phyloP scores from a whole-genome alignment of 2,797 vertebrate genomes.

The Galago senegalensis region DNA sequence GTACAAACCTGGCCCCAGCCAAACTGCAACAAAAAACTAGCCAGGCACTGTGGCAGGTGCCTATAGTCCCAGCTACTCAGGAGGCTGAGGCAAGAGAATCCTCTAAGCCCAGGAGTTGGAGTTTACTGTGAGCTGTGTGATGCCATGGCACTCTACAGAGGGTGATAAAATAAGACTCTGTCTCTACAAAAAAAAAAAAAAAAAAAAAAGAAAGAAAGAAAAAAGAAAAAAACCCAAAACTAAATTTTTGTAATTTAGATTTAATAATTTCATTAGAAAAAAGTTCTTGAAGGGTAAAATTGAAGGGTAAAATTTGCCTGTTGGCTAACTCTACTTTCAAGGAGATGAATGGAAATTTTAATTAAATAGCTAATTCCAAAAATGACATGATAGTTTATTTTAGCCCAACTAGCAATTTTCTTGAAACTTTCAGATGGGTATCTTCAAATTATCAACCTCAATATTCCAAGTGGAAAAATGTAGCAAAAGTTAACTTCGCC shows the following conservation, averaged over 20 bases:
- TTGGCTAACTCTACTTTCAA: conserved; percentile 51
- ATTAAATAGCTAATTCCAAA: conserved; percentile 82
- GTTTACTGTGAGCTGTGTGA: no score
- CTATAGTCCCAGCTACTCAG: no score
- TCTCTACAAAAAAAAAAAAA: no score
- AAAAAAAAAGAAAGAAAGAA: no score
- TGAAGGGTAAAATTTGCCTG: conserved; percentile 68
- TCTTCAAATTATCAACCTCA: conserved; percentile 70
- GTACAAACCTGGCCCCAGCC: no score
- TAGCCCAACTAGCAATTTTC: conserved; percentile 72
- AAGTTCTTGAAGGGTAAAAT: conserved; percentile 69
- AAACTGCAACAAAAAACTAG: no score
- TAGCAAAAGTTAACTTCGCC: conserved; percentile 49
- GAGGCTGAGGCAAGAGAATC: no score
- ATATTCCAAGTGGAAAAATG: conserved; percentile 68
- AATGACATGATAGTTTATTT: conserved; percentile 74
- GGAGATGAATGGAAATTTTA: conserved; percentile 78
- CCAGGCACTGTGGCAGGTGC: no score
- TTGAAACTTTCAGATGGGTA: conserved; percentile 66
- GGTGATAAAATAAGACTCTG: no score
- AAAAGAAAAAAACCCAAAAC: neutral
- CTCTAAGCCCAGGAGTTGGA: no score
- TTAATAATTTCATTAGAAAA: conserved; percentile 61
- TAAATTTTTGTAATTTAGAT: conserved; percentile 24
- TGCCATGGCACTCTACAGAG: no score